Percentiles rank a stretch among this genome's conserved stretches.
phyloP scores from a whole-genome alignment of 2,113 vertebrate species.

The Otis tarda region DNA sequence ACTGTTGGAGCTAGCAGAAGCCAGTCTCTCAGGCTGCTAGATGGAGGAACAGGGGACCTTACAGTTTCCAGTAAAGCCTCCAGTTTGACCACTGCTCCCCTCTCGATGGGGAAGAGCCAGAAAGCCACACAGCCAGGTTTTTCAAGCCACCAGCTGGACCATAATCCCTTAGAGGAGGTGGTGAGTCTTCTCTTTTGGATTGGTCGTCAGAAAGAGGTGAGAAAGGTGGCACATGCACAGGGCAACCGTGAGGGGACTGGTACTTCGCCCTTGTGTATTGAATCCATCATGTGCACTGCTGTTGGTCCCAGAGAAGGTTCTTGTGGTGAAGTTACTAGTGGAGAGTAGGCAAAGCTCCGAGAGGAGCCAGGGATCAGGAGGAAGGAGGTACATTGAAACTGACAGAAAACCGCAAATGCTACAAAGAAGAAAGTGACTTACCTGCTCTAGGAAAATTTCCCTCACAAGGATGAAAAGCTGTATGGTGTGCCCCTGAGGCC shows the following conservation, averaged over 20 bases:
- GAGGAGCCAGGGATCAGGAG: neutral
- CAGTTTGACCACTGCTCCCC: rapidly evolving
- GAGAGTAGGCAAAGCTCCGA: neutral
- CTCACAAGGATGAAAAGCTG: neutral
- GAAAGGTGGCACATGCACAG: neutral
- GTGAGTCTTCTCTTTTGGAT: neutral
- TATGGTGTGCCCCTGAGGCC: neutral
- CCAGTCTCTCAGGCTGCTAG: rapidly evolving
- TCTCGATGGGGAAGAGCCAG: neutral
- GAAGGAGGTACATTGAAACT: constrained; percentile 1
- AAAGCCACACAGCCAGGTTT: neutral
- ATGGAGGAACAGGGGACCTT: neutral
- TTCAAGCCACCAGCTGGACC: neutral
- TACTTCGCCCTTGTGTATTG: neutral
- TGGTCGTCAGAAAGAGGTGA: neutral
- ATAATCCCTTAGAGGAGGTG: neutral
- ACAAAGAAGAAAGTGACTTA: neutral
- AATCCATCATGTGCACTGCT: neutral
- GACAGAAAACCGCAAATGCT: constrained; percentile 20
- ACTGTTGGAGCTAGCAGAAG: neutral
- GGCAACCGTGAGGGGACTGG: neutral
- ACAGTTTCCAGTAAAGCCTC: neutral
- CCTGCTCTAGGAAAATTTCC: neutral
- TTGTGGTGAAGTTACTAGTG: neutral
- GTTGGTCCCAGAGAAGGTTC: neutral